These are phyloP conservation scores for Nezara viridula DNA, from an alignment of 2,888 invertebrate genomes.

Conservation along the genomic window DNA sequence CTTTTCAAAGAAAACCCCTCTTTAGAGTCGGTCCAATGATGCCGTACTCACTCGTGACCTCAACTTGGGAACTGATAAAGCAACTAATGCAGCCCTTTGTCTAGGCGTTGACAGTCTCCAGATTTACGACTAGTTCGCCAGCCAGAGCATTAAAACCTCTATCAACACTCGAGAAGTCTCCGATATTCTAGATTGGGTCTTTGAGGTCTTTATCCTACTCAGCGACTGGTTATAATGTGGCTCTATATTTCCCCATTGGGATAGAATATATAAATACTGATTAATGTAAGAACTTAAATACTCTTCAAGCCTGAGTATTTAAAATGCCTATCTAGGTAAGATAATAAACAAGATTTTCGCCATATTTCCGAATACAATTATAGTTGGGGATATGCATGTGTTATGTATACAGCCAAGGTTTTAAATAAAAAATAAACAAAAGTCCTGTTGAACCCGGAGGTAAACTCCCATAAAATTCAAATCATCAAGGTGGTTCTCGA, in stretches of 20 bases:
- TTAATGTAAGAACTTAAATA: neutral
- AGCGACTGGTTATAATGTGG: neutral
- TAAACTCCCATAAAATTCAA: too few species aligned
- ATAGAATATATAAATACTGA: neutral
- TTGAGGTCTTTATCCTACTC: constrained; percentile 40
- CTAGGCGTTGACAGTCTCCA: constrained; percentile 17
- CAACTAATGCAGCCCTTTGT: constrained; percentile 37
- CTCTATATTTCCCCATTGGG: neutral
- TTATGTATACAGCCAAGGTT: too few species aligned
- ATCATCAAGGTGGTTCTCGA: too few species aligned
- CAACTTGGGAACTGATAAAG: neutral
- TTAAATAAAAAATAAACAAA: too few species aligned
- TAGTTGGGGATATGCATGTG: too few species aligned
- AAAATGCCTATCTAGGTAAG: too few species aligned
- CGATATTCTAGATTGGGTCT: neutral
- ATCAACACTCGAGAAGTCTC: neutral
- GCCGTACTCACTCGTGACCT: neutral
- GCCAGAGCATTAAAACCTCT: neutral
- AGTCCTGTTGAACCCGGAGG: too few species aligned
- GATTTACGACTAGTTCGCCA: constrained; percentile 7
- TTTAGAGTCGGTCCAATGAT: neutral
- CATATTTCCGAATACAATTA: too few species aligned
- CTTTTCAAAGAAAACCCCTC: neutral
- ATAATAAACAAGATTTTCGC: too few species aligned
- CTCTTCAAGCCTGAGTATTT: neutral